These are phyloP conservation scores for Tethya wilhelma DNA, from an alignment of 37 sponge, comb jelly and placozoan genomes.

Conservation along the genomic window DNA sequence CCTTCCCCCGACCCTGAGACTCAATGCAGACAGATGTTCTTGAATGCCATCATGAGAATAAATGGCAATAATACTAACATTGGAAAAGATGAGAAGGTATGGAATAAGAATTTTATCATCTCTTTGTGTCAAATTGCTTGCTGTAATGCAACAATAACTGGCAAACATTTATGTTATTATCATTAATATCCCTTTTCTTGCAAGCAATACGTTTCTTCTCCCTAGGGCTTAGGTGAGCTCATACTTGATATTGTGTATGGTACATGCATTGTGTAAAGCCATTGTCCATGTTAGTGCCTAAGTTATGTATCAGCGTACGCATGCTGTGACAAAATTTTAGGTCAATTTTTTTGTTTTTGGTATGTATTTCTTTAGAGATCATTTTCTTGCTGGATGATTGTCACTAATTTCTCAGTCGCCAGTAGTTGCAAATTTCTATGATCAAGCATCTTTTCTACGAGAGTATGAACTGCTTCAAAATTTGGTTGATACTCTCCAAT, in stretches of 20 bases:
- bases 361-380: conserved; percentile 55
- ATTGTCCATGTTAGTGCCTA: too few species aligned
- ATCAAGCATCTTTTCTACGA: conserved; percentile 57
- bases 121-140: background rate
- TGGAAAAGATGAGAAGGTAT: conserved; percentile 70
- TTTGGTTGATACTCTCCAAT: conserved; percentile 36
- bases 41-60: conserved; percentile 31
- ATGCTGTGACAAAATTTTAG: background rate
- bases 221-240: conserved; percentile 23
- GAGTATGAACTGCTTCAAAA: conserved; percentile 59
- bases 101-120: background rate
- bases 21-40: conserved; percentile 22
- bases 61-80: conserved; percentile 38
- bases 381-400: conserved; percentile 63
- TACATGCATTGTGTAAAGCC: too few species aligned
- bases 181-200: too few species aligned
- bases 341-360: background rate
- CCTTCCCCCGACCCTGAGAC: conserved; percentile 14
- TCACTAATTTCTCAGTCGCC: conserved; percentile 44
- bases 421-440: conserved; percentile 53
- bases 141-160: too few species aligned
- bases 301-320: background rate
- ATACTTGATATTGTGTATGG: background rate
- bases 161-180: too few species aligned
- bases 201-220: conserved; percentile 22